Conservation (phyloP, 2,113 vertebrate genomes). For the Eretmochelys imbricata region DNA sequence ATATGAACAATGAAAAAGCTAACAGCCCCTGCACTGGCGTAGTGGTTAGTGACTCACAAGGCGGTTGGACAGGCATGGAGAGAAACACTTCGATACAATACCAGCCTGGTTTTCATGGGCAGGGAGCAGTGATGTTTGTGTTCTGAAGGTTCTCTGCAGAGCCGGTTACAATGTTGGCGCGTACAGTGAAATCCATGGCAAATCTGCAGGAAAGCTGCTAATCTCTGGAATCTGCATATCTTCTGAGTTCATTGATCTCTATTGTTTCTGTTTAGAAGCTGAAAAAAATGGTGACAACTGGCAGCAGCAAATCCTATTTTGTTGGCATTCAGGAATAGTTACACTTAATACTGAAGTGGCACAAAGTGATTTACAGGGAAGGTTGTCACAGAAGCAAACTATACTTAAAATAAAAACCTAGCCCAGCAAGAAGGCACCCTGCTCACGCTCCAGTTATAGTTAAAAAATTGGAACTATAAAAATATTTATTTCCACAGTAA, state of each 20-base stretch:
- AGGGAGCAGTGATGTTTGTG: neutral
- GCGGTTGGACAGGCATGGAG: neutral
- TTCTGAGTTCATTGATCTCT: neutral
- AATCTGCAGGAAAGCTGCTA: neutral
- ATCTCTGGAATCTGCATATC: neutral
- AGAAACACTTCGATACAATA: accelerated
- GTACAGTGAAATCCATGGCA: neutral
- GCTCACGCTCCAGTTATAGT: neutral
- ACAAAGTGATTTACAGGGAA: neutral
- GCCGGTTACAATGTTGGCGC: neutral
- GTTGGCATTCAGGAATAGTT: neutral
- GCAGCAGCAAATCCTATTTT: neutral
- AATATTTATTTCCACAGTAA: neutral
- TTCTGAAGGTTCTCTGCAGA: neutral
- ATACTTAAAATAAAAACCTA: neutral
- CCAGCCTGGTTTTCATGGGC: neutral
- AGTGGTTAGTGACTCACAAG: accelerated
- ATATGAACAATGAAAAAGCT: neutral
- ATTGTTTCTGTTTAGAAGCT: neutral
- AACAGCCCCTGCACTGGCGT: neutral
- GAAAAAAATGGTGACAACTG: accelerated
- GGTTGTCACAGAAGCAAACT: neutral
- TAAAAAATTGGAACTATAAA: neutral
- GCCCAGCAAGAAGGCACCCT: neutral
- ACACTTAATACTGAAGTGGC: neutral